These are phyloP conservation scores for Cirrhinus mrigala DNA, from an alignment of 2,797 vertebrate species.

Conservation along the genomic window DNA sequence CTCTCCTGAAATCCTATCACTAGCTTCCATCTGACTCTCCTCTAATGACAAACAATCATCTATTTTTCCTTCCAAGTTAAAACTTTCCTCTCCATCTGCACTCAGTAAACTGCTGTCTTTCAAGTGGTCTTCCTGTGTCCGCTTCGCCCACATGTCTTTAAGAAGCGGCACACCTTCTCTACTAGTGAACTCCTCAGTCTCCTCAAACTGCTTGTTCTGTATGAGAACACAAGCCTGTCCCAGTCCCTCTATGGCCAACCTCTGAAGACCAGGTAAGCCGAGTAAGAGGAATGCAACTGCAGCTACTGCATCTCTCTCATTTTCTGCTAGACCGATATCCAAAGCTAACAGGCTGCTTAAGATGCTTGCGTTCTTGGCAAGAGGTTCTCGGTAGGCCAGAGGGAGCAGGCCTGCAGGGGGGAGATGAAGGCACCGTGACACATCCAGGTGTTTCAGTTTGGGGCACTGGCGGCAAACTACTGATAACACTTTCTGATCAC, in stretches of 20 bases:
- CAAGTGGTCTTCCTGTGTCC: conserved; percentile 15
- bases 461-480: conserved; percentile 73
- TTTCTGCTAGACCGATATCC: conserved; percentile 70
- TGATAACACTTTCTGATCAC: conserved; percentile 74
- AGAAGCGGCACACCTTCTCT: conserved; percentile 74
- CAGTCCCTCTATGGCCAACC: conserved; percentile 72
- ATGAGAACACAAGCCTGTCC: conserved; percentile 75
- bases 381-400: conserved; percentile 58
- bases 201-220: conserved; percentile 49
- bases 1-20: not conserved
- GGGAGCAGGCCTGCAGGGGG: conserved; percentile 72
- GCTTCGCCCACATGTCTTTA: conserved; percentile 68
- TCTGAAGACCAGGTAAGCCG: conserved; percentile 75
- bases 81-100: conserved; percentile 13
- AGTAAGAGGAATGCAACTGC: conserved; percentile 81
- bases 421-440: conserved; percentile 80
- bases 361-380: conserved; percentile 38
- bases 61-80: conserved; percentile 18
- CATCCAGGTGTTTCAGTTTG: conserved; percentile 79
- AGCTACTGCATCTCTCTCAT: not conserved
- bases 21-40: conserved; percentile 29
- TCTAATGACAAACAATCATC: conserved; percentile 46
- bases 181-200: conserved; percentile 37
- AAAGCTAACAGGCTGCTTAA: conserved; percentile 77
- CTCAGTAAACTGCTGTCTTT: conserved; percentile 4